phyloP scores from a whole-genome alignment of 2,113 vertebrate species.

The Cricetomys ansorgei region DNA sequence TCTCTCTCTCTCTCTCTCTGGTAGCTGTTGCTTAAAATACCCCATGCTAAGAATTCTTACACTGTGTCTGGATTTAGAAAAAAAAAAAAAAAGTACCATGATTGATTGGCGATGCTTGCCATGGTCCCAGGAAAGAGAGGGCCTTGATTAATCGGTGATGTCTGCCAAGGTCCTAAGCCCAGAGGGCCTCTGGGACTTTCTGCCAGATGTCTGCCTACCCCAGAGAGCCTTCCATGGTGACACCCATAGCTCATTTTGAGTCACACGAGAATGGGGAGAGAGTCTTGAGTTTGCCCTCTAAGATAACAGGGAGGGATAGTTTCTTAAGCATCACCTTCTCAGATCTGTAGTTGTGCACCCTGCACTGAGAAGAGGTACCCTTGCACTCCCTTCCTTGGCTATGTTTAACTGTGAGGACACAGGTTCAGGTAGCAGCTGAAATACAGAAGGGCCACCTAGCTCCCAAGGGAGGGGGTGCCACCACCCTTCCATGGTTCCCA shows the following conservation, averaged over 20 bases:
- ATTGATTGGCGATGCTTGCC: conserved; percentile 68
- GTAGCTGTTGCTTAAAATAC: conserved; percentile 73
- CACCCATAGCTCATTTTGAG: conserved; percentile 43
- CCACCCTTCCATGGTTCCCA: not conserved
- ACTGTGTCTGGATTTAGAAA: conserved; percentile 62
- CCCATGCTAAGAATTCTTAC: conserved; percentile 71
- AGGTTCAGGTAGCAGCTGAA: conserved; percentile 58
- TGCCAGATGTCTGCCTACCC: conserved; percentile 35
- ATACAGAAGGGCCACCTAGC: conserved; percentile 3
- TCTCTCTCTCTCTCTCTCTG: conserved; percentile 28
- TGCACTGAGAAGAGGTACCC: conserved; percentile 61
- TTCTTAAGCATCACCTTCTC: conserved; percentile 21
- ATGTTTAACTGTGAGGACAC: conserved; percentile 81
- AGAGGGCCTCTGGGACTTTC: not conserved
- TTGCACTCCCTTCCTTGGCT: conserved; percentile 62
- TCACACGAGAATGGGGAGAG: not conserved
- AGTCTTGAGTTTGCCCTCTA: conserved; percentile 25
- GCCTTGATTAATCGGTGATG: conserved; percentile 54
- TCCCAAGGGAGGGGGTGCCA: not conserved
- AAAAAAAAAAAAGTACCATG: conserved; percentile 63
- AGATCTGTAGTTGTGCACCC: conserved; percentile 7
- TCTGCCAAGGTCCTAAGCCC: conserved; percentile 63
- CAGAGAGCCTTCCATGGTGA: conserved; percentile 48
- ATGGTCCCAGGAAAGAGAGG: not conserved
- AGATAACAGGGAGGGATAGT: conserved; percentile 27